A percentile compares a stretch with the other conserved stretches of the same genome.
phyloP scores from a whole-genome alignment of 2,888 invertebrate genomes.

The Hermaeophaga mercurialis region DNA sequence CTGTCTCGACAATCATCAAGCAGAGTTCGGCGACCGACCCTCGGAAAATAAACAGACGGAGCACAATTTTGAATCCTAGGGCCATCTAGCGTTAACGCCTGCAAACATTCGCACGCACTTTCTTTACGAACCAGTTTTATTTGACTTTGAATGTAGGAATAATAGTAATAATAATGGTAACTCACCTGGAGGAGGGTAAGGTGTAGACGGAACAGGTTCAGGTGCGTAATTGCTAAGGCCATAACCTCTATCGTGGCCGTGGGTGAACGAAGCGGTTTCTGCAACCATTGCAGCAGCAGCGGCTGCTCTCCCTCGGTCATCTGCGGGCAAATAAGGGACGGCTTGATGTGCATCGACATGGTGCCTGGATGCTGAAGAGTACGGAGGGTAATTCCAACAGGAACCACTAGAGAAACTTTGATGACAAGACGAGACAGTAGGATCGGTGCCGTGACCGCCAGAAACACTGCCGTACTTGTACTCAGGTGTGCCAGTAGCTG shows the following conservation, averaged over 20 bases:
- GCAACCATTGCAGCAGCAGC: constrained; percentile 62
- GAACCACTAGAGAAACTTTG: constrained; percentile 72
- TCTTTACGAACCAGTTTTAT: constrained; percentile 3
- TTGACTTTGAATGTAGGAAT: constrained; percentile 3
- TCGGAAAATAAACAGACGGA: constrained; percentile 18
- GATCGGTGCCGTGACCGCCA: constrained; percentile 59
- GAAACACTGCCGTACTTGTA: constrained; percentile 65
- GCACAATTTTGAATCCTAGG: constrained; percentile 38
- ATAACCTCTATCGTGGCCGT: constrained; percentile 68
- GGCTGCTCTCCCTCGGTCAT: constrained; percentile 71
- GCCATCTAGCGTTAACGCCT: constrained; percentile 50
- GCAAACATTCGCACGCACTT: constrained; percentile 10
- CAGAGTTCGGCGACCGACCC: constrained; percentile 28
- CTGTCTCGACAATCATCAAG: constrained; percentile 4
- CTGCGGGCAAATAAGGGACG: constrained; percentile 72
- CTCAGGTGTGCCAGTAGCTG: constrained; percentile 64
- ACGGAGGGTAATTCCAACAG: constrained; percentile 75
- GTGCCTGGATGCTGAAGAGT: constrained; percentile 65
- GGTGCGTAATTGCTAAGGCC: constrained; percentile 76
- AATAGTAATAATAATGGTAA: constrained; percentile 15
- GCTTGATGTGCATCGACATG: constrained; percentile 64
- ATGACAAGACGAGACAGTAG: constrained; percentile 66
- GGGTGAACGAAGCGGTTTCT: constrained; percentile 70
- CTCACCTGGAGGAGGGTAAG: constrained; percentile 79
- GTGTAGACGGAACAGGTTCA: constrained; percentile 74